Percentiles rank a stretch among this genome's conserved stretches.
phyloP scores from a whole-genome alignment of 2,797 vertebrate genomes.

The Scolopax rusticola region DNA sequence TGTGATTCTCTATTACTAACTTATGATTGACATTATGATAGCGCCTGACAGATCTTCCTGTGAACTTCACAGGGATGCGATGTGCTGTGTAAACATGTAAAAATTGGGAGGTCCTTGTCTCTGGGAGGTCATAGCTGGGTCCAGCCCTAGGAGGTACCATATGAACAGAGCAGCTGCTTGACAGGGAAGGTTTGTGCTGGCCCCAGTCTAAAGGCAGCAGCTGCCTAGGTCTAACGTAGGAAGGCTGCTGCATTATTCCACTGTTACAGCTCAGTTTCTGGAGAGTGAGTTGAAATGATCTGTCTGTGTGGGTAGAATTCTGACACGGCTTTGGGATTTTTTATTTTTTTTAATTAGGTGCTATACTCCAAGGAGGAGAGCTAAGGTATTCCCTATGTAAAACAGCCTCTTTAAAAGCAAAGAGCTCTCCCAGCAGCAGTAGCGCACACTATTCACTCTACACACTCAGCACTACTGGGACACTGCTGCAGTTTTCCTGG shows the following conservation, averaged over 20 bases:
- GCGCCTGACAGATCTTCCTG: neutral
- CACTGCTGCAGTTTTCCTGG: neutral
- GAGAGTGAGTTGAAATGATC: neutral
- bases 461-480: neutral
- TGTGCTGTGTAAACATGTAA: neutral
- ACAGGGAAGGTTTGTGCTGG: neutral
- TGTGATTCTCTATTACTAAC: neutral
- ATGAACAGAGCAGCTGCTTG: neutral
- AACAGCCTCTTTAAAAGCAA: neutral
- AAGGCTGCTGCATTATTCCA: neutral
- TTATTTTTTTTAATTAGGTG: neutral
- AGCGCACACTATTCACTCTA: neutral
- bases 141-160: neutral
- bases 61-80: neutral
- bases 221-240: too few species aligned
- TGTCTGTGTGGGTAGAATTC: constrained; percentile 10
- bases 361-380: neutral
- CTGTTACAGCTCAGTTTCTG: neutral
- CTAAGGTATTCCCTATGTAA: neutral
- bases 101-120: neutral
- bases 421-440: neutral
- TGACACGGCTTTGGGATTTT: neutral
- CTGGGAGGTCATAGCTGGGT: neutral
- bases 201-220: neutral
- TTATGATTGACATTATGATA: neutral